A percentile compares a stretch with the other conserved stretches of the same genome.
Evolutionary conservation across 2,797 vertebrate species (phyloP).

Genomic region (Vespertilio murinus): DNA sequence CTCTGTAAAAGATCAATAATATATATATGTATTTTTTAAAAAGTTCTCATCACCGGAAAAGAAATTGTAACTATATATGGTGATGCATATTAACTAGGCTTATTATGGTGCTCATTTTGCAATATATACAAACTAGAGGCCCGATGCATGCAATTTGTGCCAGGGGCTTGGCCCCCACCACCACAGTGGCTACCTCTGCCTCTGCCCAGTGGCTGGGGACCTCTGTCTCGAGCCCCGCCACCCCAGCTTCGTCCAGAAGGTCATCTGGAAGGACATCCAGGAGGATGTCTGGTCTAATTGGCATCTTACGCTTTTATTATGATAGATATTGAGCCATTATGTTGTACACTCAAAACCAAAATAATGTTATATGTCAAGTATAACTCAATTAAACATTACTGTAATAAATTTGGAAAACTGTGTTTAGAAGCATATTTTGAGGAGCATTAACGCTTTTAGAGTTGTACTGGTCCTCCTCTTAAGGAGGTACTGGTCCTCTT

Average conservation of each 20-base stretch:
- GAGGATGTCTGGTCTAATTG: too few relatives aligned
- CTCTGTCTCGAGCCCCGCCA: too few relatives aligned
- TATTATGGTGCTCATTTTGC: background rate
- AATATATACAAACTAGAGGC: background rate
- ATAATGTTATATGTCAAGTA: background rate
- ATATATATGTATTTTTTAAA: background rate
- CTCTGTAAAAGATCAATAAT: too few relatives aligned
- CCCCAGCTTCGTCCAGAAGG: too few relatives aligned
- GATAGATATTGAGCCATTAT: background rate
- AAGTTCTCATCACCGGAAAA: background rate
- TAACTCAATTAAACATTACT: background rate
- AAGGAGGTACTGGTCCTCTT: background rate
- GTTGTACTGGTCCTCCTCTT: background rate
- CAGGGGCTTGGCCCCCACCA: too few relatives aligned
- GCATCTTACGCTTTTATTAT: too few relatives aligned
- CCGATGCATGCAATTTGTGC: too few relatives aligned
- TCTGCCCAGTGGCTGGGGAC: fast-evolving
- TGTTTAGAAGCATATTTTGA: slow-evolving; percentile 8
- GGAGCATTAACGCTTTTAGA: background rate
- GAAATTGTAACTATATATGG: background rate
- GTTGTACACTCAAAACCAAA: background rate
- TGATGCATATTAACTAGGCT: background rate
- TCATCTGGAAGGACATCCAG: too few relatives aligned
- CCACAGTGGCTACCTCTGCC: too few relatives aligned
- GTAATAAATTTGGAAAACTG: background rate